A percentile compares a stretch with the other conserved stretches of the same genome.
Conservation (phyloP, 1,140 invertebrate genomes). For the Muscidifurax raptorellus region DNA sequence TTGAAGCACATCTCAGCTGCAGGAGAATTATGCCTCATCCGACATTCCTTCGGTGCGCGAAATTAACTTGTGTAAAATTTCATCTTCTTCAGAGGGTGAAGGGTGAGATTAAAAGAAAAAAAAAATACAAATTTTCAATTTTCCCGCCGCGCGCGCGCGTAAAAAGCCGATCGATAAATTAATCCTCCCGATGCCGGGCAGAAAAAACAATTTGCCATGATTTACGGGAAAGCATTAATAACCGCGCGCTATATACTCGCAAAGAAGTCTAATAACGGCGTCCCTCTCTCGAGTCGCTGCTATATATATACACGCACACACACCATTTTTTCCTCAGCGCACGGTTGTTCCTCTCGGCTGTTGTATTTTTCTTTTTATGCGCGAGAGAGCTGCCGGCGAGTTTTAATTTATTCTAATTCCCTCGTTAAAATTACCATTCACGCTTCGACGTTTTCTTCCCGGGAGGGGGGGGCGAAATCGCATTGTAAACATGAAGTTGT, state of each 20-base stretch:
- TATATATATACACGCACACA: too few species aligned
- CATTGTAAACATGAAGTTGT: conserved; percentile 33
- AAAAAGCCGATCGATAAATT: conserved; percentile 35
- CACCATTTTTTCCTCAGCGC: not conserved
- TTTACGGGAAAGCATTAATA: conserved; percentile 41
- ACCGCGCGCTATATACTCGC: not conserved
- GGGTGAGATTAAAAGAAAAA: not conserved
- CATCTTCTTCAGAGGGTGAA: not conserved
- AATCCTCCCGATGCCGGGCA: not conserved
- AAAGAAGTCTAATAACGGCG: conserved; percentile 21
- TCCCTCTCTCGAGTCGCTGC: not conserved
- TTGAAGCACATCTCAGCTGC: not conserved
- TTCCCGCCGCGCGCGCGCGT: not conserved
- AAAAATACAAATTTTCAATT: conserved; percentile 33
- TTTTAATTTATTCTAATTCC: conserved; percentile 48
- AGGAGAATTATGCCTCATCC: not conserved
- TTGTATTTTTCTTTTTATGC: not conserved
- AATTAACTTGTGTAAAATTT: conserved; percentile 25
- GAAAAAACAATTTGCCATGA: conserved; percentile 20
- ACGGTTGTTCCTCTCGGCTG: not conserved
- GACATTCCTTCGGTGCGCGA: not conserved
- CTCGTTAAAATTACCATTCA: conserved; percentile 48
- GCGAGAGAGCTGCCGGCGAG: not conserved
- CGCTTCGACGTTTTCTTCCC: conserved; percentile 23
- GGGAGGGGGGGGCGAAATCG: conserved; percentile 19